A percentile compares a stretch with the other conserved stretches of the same genome.
Evolutionary conservation across 2,888 invertebrate genomes (phyloP).

Genomic region (Camptogramma bilineatum): DNA sequence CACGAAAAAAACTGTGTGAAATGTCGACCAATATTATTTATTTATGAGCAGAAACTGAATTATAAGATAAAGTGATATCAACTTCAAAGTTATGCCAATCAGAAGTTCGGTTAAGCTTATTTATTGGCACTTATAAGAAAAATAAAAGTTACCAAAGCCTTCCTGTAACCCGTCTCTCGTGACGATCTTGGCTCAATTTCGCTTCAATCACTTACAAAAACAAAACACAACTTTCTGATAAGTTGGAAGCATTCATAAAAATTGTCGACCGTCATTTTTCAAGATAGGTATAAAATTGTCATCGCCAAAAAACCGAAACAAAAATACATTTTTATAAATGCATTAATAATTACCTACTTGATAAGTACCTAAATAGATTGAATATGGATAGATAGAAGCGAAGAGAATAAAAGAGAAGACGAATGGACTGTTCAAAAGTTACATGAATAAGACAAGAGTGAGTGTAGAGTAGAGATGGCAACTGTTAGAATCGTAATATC

Average conservation of each 20-base stretch:
- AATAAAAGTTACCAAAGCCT: slow-evolving; percentile 20
- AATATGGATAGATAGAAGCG: too few relatives aligned
- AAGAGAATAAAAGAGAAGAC: too few relatives aligned
- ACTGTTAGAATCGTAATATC: too few relatives aligned
- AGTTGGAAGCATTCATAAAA: slow-evolving; percentile 8
- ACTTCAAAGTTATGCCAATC: slow-evolving; percentile 4
- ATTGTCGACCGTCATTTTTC: background rate
- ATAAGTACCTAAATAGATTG: too few relatives aligned
- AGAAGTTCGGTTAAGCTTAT: slow-evolving; percentile 7
- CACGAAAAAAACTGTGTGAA: background rate
- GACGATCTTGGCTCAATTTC: slow-evolving; percentile 26
- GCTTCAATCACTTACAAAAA: slow-evolving; percentile 33
- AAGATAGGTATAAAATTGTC: too few relatives aligned
- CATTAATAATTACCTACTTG: too few relatives aligned
- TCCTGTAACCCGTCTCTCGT: slow-evolving; percentile 14
- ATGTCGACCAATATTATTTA: background rate
- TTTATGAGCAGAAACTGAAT: background rate
- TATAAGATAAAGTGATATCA: background rate
- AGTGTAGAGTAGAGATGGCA: too few relatives aligned
- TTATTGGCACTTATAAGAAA: slow-evolving; percentile 5
- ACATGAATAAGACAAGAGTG: too few relatives aligned
- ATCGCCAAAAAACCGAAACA: too few relatives aligned
- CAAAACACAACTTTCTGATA: slow-evolving; percentile 30
- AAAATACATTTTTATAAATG: too few relatives aligned
- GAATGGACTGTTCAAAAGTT: too few relatives aligned